phyloP scores from a whole-genome alignment of 23 tunicate species.

The Aplidium turbinatum region DNA sequence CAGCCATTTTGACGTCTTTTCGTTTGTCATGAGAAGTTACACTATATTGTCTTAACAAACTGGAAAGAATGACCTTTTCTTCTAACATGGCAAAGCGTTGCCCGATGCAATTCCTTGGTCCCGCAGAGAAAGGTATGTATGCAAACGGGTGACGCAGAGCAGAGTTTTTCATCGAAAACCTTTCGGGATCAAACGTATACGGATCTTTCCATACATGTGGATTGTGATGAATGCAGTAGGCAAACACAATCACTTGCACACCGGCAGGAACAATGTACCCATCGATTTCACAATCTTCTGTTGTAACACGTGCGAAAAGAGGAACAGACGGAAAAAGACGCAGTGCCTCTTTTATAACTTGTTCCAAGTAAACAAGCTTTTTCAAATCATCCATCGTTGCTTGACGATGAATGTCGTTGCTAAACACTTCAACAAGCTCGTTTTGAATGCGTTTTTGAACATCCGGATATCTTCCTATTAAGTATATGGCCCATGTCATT shows the following conservation, averaged over 20 bases:
- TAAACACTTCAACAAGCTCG: constrained; percentile 73
- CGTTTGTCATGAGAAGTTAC: constrained; percentile 19
- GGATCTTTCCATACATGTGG: constrained; percentile 70
- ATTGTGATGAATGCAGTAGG: constrained; percentile 54
- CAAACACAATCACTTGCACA: constrained; percentile 43
- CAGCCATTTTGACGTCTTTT: constrained; percentile 36
- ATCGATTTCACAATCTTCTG: constrained; percentile 56
- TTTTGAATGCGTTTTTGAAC: constrained; percentile 61
- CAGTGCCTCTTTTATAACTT: constrained; percentile 61
- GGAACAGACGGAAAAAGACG: constrained; percentile 86
- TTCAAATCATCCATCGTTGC: constrained; percentile 59
- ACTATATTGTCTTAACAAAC: constrained; percentile 35
- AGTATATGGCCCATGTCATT: no score
- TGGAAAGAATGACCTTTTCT: constrained; percentile 62
- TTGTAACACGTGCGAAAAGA: constrained; percentile 53
- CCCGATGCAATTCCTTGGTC: constrained; percentile 92
- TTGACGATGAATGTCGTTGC: constrained; percentile 14
- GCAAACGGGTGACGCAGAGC: constrained; percentile 67
- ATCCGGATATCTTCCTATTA: constrained; percentile 59
- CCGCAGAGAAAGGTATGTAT: constrained; percentile 85
- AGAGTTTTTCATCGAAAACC: constrained; percentile 38
- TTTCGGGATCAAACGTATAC: constrained; percentile 53
- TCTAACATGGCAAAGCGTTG: constrained; percentile 79
- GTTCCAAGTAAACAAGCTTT: constrained; percentile 76
- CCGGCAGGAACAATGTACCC: constrained; percentile 61